phyloP scores from a whole-genome alignment of 2,797 vertebrate genomes.

The Trematocara caparti region DNA sequence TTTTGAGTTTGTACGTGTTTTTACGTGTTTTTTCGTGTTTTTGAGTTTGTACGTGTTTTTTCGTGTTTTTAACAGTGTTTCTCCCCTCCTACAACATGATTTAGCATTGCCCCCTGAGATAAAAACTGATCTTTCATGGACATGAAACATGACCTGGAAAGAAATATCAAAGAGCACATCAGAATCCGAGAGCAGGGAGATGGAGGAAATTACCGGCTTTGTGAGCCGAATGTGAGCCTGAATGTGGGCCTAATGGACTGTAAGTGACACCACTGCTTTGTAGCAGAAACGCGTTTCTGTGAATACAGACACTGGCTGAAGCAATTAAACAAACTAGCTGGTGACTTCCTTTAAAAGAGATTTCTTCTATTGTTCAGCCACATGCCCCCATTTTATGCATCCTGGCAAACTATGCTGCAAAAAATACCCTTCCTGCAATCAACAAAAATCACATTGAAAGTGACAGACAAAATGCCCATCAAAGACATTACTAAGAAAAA shows the following conservation, averaged over 20 bases:
- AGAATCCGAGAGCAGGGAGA: slow-evolving; percentile 35
- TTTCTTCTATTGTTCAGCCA: slow-evolving; percentile 1
- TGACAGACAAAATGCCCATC: background rate
- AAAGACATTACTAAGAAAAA: background rate
- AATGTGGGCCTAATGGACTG: slow-evolving; percentile 29
- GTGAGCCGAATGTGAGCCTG: slow-evolving; percentile 38
- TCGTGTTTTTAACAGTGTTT: no score
- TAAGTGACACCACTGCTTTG: slow-evolving; percentile 19
- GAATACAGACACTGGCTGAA: background rate
- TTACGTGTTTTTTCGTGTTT: no score
- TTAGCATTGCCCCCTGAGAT: slow-evolving; percentile 35
- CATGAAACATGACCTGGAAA: slow-evolving; percentile 42
- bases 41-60: no score
- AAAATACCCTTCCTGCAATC: background rate
- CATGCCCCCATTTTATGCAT: background rate
- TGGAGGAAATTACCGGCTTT: slow-evolving; percentile 24
- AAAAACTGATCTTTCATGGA: slow-evolving; percentile 36
- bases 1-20: no score
- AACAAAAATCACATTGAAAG: background rate
- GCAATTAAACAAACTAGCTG: slow-evolving; percentile 4
- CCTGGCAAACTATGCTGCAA: background rate
- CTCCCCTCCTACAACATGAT: slow-evolving; percentile 32
- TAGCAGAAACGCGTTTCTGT: slow-evolving; percentile 1
- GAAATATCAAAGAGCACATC: slow-evolving; percentile 66
- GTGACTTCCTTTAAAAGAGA: background rate